phyloP scores from a whole-genome alignment of 92 coral and sea anemone genomes.

The Palythoa caribaeorum region DNA sequence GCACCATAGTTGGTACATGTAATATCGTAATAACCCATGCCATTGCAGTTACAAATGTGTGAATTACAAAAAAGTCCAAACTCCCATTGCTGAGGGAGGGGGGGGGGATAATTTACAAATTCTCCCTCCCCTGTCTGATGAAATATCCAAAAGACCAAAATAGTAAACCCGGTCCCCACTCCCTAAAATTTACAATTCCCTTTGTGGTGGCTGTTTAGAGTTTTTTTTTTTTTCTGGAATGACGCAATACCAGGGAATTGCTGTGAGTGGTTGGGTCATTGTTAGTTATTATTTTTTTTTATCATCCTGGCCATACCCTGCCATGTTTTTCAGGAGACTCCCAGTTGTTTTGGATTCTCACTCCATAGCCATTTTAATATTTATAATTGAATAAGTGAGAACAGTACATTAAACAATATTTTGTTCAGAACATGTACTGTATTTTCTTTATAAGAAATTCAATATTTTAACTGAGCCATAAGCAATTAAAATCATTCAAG shows the following conservation, averaged over 20 bases:
- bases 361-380: no score
- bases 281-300: background rate
- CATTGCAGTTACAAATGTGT: slow-evolving; percentile 11
- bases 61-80: slow-evolving; percentile 6
- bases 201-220: background rate
- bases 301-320: slow-evolving; percentile 14
- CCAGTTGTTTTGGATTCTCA: slow-evolving; percentile 4
- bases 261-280: background rate
- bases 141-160: slow-evolving; percentile 9
- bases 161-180: background rate
- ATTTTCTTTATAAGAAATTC: background rate
- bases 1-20: slow-evolving; percentile 16
- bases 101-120: background rate
- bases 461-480: background rate
- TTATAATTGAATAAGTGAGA: background rate
- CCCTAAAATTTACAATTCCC: slow-evolving; percentile 1
- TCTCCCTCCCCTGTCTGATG: slow-evolving; percentile 1
- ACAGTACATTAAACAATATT: background rate
- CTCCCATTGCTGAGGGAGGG: background rate
- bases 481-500: background rate
- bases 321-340: slow-evolving; percentile 1
- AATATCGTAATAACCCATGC: slow-evolving; percentile 5
- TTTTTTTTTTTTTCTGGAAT: slow-evolving; percentile 1
- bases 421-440: background rate
- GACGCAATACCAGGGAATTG: slow-evolving; percentile 3